Percentiles rank a stretch among this genome's conserved stretches.
Evolutionary conservation across 2,888 invertebrate genomes (phyloP).

Genomic region (Sinhomidia bicolor): DNA sequence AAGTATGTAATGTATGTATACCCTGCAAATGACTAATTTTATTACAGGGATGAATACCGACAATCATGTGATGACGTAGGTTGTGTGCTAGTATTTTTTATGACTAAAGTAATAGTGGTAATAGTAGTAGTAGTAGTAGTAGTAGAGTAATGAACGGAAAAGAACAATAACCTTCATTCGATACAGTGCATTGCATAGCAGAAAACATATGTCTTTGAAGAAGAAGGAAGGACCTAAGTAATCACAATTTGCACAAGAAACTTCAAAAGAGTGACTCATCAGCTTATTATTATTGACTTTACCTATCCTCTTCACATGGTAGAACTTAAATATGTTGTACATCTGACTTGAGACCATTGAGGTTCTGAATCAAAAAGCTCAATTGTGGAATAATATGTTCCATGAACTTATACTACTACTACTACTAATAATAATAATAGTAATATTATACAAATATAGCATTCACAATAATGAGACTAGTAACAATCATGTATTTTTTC

Average conservation of each 20-base stretch:
- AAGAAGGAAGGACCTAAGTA: slow-evolving; percentile 43
- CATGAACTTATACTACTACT: too few relatives aligned
- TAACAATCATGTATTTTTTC: not conserved
- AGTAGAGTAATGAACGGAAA: not conserved
- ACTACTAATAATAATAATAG: too few relatives aligned
- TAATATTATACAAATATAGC: too few relatives aligned
- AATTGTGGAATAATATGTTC: too few relatives aligned
- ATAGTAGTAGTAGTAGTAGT: not conserved
- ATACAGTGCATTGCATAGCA: slow-evolving; percentile 29
- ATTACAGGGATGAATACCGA: slow-evolving; percentile 2
- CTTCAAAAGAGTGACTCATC: slow-evolving; percentile 5
- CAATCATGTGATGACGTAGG: slow-evolving; percentile 27
- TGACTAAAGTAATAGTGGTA: not conserved
- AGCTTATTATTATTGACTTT: not conserved
- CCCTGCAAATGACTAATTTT: not conserved
- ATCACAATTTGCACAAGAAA: slow-evolving; percentile 15
- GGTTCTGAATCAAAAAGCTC: too few relatives aligned
- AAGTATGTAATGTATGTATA: not conserved
- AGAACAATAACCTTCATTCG: slow-evolving; percentile 70
- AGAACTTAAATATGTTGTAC: not conserved
- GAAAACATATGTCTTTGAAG: slow-evolving; percentile 25
- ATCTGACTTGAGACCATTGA: not conserved
- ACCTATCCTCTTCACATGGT: not conserved
- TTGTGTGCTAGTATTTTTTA: slow-evolving; percentile 5
- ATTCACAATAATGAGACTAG: too few relatives aligned